Base-by-base conservation (phyloP, 53 echinoderm and acorn worm genomes). In the Crossaster papposus region DNA sequence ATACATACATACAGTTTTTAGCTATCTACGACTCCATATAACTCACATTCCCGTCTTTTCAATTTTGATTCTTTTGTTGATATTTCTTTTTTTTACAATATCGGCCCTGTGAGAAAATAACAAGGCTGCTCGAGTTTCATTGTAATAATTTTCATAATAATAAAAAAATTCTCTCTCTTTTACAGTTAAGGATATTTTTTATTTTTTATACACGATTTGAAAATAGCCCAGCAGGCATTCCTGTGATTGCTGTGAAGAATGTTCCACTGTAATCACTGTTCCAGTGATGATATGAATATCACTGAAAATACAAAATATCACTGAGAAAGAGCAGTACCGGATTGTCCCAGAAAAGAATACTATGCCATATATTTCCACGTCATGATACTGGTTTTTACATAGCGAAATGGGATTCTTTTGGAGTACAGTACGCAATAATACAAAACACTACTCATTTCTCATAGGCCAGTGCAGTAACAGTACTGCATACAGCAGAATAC, bases 1-100 rank as follows among this genome's bases (percentile, higher is more conserved):
- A 77, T 87, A 87, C 87, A 77, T 62, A 87, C 87, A 87, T 87
- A 87, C 87, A 87, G 72, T 63, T 83, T 55, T 54, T 58, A 77
- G 62, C 87, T 76, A 87, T 87, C 87, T 87, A 87, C 87, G 13
- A 54, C 36, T 54, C 38, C 63, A 77, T 76, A 76, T 55, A 75
- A 74, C 76, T 85, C 74, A 74, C 54, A 72, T 74, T 33, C 31
- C 54, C 54, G 22, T n/a, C 38, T 17, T 82, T 30, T 72, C 52
- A 54, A 34, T 64, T 75, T 85, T 18, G 35, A 51, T 77, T 44
- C 44, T 7, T 44, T 44, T 44, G n/a, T n/a, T n/a, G n/a, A n/a
- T n/a, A n/a, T n/a, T n/a, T n/a, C n/a, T 44, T 44, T 36, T 29
- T 18, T 22, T 74, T 87, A 87, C 87, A 87, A 77, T 87, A 76